Base-by-base conservation (phyloP, 2,888 invertebrate genomes). In the Hirtodrosophila histrioides region DNA sequence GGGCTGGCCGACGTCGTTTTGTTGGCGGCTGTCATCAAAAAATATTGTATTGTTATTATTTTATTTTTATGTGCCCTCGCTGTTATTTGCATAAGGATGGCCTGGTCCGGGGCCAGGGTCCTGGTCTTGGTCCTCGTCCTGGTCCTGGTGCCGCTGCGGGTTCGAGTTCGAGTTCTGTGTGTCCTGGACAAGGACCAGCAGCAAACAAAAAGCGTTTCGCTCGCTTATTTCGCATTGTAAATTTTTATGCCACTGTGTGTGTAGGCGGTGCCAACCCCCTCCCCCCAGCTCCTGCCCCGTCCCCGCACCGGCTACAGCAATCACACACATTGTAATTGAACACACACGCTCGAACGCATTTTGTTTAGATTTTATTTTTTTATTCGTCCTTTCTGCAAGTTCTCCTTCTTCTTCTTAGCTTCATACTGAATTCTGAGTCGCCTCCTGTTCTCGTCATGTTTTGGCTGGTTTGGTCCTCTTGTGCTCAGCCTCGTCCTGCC, bases 321-420 rank as follows among this genome's bases (percentile, higher is more conserved):
- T 84, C 88, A 82, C 88, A 84, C 88, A 88, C 87, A 86, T 88
- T 88, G 87, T 87, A 87, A 87, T 87, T 87, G 87, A 87, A 88
- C 87, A 80, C 84, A 87, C 88, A 87, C 82, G 88, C 87, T 80
- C 82, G 81, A 88, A 77, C 86, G 88, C 85, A 87, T 87, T 86
- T 84, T 86, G 84, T 85, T 86, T 85, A 86, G 85, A 85, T 85
- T 85, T 86, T 78, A 86, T 86, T 83, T 83, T 84, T 72, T 69
- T 67, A 49, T 40, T 41, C 58, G 65, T 75, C 55, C 70, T 78
- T 82, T 75, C 45, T 69, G 68, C 69, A 60, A 50, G 41, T 63
- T 48, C 51, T 69, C 41, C 50, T 41, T 40, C 51, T 68, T 33
- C 64, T 4, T 7, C 7, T 57, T 43, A 31, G 3, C 78, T 62